Percentiles rank a stretch among this genome's conserved stretches.
phyloP scores from a whole-genome alignment of 2,113 vertebrate genomes.

The Leucopsar rothschildi region DNA sequence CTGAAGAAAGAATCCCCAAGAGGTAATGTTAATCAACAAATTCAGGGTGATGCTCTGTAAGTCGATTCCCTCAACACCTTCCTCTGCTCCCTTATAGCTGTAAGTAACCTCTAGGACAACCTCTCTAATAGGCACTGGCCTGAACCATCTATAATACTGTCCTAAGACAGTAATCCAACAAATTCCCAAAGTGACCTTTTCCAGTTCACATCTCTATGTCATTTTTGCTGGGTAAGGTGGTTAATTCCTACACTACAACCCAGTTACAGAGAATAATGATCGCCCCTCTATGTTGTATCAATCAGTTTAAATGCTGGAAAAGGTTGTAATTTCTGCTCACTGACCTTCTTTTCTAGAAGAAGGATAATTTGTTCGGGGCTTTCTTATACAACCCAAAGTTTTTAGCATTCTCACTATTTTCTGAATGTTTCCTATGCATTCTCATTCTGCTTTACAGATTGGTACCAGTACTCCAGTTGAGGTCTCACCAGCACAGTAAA shows the following conservation, averaged over 20 bases:
- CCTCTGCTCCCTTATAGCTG: not conserved
- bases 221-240: not conserved
- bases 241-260: not conserved
- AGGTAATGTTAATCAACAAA: not conserved
- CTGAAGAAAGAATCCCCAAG: not conserved
- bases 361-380: not conserved
- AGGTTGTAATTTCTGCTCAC: not conserved
- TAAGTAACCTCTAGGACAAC: not conserved
- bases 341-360: not conserved
- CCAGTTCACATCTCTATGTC: not conserved
- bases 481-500: not conserved
- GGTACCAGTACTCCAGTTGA: not conserved
- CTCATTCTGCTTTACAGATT: not conserved
- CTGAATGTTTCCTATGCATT: accelerated
- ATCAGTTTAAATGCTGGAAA: not conserved
- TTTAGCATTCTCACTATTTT: not conserved
- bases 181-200: not conserved
- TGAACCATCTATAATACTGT: not conserved
- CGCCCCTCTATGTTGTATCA: not conserved
- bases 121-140: not conserved
- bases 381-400: not conserved
- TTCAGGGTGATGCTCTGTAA: not conserved
- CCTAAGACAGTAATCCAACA: not conserved
- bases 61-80: not conserved
- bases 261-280: not conserved